These are phyloP conservation scores for Ochropleura plecta DNA, from an alignment of 2,888 invertebrate genomes.

Conservation along the genomic window DNA sequence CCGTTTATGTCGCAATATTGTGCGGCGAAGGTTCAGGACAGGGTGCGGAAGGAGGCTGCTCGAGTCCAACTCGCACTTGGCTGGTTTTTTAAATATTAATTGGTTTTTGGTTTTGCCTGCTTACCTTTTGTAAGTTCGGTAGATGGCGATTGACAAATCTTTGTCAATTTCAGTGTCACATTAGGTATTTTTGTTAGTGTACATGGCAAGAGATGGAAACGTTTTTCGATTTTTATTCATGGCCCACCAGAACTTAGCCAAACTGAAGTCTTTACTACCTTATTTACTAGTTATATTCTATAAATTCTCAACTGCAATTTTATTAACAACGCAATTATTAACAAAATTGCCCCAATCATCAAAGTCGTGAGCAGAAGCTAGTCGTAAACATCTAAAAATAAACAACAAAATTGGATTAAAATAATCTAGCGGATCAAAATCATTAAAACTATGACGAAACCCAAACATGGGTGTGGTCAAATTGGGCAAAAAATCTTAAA, in stretches of 20 bases:
- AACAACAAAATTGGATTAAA: constrained; percentile 49
- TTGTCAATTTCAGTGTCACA: not conserved
- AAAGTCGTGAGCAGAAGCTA: constrained; percentile 30
- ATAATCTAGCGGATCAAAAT: constrained; percentile 30
- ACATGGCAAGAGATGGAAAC: not conserved
- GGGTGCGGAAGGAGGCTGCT: too few relatives aligned
- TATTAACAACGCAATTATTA: constrained; percentile 4
- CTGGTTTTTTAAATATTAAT: too few relatives aligned
- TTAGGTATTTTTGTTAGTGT: not conserved
- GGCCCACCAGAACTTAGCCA: not conserved
- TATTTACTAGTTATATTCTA: not conserved
- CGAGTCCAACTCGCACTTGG: too few relatives aligned
- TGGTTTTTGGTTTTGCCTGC: too few relatives aligned
- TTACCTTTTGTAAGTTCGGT: not conserved
- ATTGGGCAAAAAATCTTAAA: constrained; percentile 44
- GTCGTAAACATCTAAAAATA: constrained; percentile 46
- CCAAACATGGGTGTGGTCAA: constrained; percentile 49
- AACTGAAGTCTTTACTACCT: not conserved
- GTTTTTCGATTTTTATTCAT: too few relatives aligned
- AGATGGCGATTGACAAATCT: not conserved
- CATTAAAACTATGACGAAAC: constrained; percentile 56
- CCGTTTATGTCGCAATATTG: too few relatives aligned
- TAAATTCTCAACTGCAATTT: not conserved
- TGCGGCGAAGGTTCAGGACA: too few relatives aligned
- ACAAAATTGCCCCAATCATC: constrained; percentile 9